These are phyloP conservation scores for Coccyzus lansbergi DNA, from an alignment of 2,797 vertebrate species.

Conservation along the genomic window DNA sequence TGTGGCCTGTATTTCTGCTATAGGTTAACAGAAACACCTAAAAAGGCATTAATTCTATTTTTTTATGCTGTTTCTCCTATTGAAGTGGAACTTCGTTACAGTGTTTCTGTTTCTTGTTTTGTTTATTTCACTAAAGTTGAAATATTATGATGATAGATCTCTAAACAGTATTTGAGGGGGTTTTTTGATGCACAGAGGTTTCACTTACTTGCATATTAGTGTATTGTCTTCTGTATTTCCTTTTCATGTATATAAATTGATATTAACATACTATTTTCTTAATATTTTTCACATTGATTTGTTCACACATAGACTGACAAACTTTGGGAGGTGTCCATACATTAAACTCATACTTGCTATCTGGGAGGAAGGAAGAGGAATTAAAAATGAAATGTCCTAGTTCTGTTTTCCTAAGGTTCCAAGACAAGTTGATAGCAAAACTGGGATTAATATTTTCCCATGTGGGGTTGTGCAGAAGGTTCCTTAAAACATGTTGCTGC, in stretches of 20 bases:
- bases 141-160: background rate
- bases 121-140: background rate
- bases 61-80: background rate
- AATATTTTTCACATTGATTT: background rate
- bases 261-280: background rate
- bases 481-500: background rate
- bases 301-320: background rate
- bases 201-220: background rate
- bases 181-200: background rate
- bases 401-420: background rate
- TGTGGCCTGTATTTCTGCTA: background rate
- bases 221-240: background rate
- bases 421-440: background rate
- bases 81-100: background rate
- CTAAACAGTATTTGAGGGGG: background rate
- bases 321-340: background rate
- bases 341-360: background rate
- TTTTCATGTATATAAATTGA: background rate
- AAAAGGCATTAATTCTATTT: background rate
- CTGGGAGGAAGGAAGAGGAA: background rate
- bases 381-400: background rate
- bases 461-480: background rate
- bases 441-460: background rate
- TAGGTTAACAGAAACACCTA: background rate
- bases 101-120: background rate